A percentile compares a stretch with the other conserved stretches of the same genome.
Conservation (phyloP, 1,140 invertebrate genomes). For the Nylanderia fulva region DNA sequence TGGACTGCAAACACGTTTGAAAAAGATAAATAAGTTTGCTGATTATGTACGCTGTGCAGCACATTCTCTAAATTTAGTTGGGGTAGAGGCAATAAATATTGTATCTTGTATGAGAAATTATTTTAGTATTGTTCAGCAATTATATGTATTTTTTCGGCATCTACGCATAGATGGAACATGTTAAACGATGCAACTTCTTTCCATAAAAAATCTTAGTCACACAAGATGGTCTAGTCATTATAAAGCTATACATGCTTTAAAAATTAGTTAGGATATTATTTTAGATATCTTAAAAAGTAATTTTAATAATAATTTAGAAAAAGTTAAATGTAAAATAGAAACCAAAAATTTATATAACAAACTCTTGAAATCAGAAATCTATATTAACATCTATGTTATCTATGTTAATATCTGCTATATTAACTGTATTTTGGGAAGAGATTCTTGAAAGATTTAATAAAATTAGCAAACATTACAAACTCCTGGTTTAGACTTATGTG, state of each 20-base stretch:
- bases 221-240: not conserved
- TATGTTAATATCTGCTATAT: too few species aligned
- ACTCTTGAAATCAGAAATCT: not conserved
- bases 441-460: not conserved
- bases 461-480: not conserved
- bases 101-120: not conserved
- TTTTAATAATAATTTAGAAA: not conserved
- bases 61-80: too few species aligned
- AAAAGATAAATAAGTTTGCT: not conserved
- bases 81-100: not conserved
- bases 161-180: not conserved
- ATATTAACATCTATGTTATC: too few species aligned
- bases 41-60: not conserved
- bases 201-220: not conserved
- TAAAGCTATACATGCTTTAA: not conserved
- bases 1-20: not conserved
- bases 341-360: slow-evolving; percentile 6
- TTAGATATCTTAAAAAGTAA: not conserved
- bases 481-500: not conserved
- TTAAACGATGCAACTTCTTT: not conserved
- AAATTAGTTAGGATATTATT: not conserved
- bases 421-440: not conserved
- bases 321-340: not conserved
- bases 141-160: not conserved
- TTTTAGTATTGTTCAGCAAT: not conserved